Conservation (phyloP, 64 coral and sea anemone species). For the Anthopleura sola region DNA sequence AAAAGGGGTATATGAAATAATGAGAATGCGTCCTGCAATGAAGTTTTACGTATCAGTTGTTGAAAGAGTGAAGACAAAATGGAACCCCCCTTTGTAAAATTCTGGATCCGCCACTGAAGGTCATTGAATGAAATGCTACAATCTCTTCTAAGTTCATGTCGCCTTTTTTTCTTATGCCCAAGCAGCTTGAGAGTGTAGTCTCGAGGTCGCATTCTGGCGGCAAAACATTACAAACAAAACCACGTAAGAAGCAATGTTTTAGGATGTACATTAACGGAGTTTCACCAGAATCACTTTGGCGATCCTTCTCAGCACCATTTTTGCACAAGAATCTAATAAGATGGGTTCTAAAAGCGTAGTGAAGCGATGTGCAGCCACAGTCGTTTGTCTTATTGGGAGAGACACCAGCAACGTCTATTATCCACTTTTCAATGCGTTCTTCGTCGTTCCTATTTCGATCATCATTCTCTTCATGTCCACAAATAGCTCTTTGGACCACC, state of each 20-base stretch:
- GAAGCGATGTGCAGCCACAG: background rate
- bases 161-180: background rate
- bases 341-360: background rate
- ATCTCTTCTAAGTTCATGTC: background rate
- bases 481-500: background rate
- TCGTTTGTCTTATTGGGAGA: background rate
- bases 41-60: too few species aligned
- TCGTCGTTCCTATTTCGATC: background rate
- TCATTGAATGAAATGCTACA: background rate
- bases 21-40: too few species aligned
- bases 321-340: background rate
- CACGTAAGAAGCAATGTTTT: background rate
- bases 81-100: too few species aligned
- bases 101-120: too few species aligned
- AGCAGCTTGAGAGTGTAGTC: background rate
- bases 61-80: too few species aligned
- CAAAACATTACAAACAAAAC: background rate
- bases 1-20: too few species aligned
- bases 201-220: background rate
- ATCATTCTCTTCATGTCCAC: background rate
- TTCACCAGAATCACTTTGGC: background rate
- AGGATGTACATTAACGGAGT: background rate
- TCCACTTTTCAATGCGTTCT: background rate
- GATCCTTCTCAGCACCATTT: background rate
- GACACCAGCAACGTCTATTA: background rate